phyloP scores from a whole-genome alignment of 2,797 vertebrate genomes.

The Rhinichthys osculus region DNA sequence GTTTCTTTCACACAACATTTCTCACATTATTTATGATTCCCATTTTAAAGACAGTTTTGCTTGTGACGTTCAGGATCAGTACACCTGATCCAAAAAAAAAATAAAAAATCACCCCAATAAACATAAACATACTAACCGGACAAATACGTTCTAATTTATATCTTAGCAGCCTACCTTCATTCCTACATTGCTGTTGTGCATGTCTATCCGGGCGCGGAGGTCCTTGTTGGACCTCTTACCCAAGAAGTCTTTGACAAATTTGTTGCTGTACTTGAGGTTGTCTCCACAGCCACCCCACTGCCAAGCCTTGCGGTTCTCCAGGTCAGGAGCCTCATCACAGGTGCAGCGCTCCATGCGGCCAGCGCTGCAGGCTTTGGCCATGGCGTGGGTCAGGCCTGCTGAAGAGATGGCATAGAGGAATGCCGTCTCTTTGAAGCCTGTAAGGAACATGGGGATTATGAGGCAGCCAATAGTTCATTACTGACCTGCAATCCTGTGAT shows the following conservation, averaged over 20 bases:
- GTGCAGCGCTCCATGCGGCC: conserved; percentile 98
- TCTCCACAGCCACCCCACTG: conserved; percentile 98
- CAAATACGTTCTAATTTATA: background rate
- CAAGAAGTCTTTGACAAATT: conserved; percentile 98
- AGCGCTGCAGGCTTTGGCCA: conserved; percentile 96
- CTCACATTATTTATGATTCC: background rate
- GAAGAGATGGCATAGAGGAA: conserved; percentile 97
- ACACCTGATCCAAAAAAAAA: background rate
- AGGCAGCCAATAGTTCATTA: conserved; percentile 6
- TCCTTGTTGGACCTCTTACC: conserved; percentile 96
- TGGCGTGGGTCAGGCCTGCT: conserved; percentile 91
- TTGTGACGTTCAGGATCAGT: background rate
- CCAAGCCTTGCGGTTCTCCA: conserved; percentile 98
- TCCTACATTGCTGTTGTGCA: conserved; percentile 98
- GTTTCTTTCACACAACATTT: background rate
- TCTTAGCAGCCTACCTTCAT: conserved; percentile 85
- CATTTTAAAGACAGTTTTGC: background rate
- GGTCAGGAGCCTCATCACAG: conserved; percentile 94
- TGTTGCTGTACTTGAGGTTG: conserved; percentile 99
- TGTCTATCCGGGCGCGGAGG: conserved; percentile 92
- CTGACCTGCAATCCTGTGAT: background rate
- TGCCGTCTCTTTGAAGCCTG: conserved; percentile 97
- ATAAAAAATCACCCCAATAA: background rate
- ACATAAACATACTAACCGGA: background rate
- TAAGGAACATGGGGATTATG: background rate